Evolutionary conservation across 30 jellyfish, hydroid and myxozoan genomes (phyloP), one percentile per base, ranked within the genome.

Genomic region (Hydra vulgaris): DNA sequence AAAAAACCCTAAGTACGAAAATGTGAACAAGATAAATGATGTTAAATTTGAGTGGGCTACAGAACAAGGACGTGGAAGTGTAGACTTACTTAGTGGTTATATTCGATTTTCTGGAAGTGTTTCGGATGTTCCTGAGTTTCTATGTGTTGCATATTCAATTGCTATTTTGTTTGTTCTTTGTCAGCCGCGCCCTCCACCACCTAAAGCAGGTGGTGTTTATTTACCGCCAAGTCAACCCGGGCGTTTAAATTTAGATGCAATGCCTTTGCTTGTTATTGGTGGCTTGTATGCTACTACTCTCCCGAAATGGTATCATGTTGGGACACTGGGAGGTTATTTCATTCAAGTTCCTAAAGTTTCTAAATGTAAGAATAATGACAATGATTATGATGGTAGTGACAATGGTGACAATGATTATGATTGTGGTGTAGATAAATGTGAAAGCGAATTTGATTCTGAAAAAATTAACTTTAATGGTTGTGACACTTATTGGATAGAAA

Each of bases 151-250:
- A 15, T 78, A 84, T 17, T 76, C 94, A 74, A 23, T 88, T 25
- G 96, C 96, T 16, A 89, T 88, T 0, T 79, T 83, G 27, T 88
- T 77, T 77, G 82, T 87, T 20, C 82, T 88, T 53, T 88, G 96
- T 70, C 96, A 88, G 54, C 89, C 95, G 19, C 70, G 96, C 53
- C 84, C 89, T 12, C 73, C 94, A 16, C 96, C 96, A 1, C 89
- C 91, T 25, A 81, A 78, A n/a, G n/a, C n/a, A 19, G 71, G 24
- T 5, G 87, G 88, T 15, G 78, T 54, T 3, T 26, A 71, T 78
- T 21, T 72, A 12, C 70, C 94, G 0, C 53, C 82, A 52, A 72
- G 83, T 15, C 21, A 80, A 8, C 25, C 21, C 8, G 77, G 78
- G 18, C 54, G 54, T 72, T 70, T 80, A 8, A 76, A 83, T 74